Base-by-base conservation (phyloP, 2,888 invertebrate species). In the Apodemia mormo region DNA sequence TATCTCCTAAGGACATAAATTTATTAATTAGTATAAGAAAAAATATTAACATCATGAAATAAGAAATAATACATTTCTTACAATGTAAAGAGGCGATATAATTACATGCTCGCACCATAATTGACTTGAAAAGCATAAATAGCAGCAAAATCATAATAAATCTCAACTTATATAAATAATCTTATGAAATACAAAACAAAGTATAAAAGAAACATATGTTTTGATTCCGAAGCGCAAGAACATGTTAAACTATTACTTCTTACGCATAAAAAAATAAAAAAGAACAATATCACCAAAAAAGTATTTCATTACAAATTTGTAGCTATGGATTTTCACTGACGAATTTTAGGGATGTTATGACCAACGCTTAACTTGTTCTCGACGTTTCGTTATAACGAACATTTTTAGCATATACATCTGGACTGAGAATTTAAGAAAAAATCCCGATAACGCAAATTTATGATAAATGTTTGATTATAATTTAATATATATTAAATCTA, bases 91-190 rank as follows among this genome's bases (percentile, higher is more conserved):
- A 77, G 75, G 76, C 71, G 70, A 72, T 72, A 72, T 76, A 70
- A 71, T 74, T 74, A 84, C 81, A 85, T 84, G 85, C 81, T 80
- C 84, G 89, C 91, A 90, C 90, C 90, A 87, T 91, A 92, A 92
- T 91, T 91, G 92, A 91, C 92, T 89, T 82, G 82, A 87, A 89
- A 86, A 82, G 82, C 80, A 80, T 81, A 82, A 81, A 68, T 71
- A 65, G 33, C 56, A 73, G 76, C 79, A 72, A 72, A 72, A 73
- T 77, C 71, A 72, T 65, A 76, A 75, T 74, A 72, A 73, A 77
- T 72, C 71, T 75, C 75, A 33, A 65, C 58, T 58, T 30, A 65
- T 71, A 67, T 77, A 76, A 76, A 70, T 70, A 70, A 72, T 74
- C 65, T 68, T 70, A 73, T 72, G 54, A 72, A 73, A 73, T 70